Percentiles rank a stretch among this genome's conserved stretches.
Conservation (phyloP, 2,113 vertebrate genomes). For the mouse (Mus musculus) region GRCm39 chr17:62452001-62452500, state of each 20-base stretch:
- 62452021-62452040: neutral
- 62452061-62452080: neutral
- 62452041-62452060: neutral
- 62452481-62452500: neutral
- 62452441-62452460: neutral
- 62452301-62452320: neutral
- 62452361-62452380: conserved; percentile 20
- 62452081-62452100: neutral
- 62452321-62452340: neutral
- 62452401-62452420: neutral
- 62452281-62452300: neutral
- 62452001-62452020: neutral
- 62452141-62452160: neutral
- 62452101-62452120: neutral
- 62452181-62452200: neutral
- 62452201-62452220: neutral
- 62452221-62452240: neutral
- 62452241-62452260: neutral
- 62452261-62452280: neutral
- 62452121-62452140: neutral
- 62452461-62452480: neutral
- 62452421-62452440: neutral
- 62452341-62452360: neutral
- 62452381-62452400: conserved; percentile 55
- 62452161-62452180: neutral